Base-by-base conservation (phyloP, 1,140 invertebrate genomes). In the Drosophila tsacasi region DNA sequence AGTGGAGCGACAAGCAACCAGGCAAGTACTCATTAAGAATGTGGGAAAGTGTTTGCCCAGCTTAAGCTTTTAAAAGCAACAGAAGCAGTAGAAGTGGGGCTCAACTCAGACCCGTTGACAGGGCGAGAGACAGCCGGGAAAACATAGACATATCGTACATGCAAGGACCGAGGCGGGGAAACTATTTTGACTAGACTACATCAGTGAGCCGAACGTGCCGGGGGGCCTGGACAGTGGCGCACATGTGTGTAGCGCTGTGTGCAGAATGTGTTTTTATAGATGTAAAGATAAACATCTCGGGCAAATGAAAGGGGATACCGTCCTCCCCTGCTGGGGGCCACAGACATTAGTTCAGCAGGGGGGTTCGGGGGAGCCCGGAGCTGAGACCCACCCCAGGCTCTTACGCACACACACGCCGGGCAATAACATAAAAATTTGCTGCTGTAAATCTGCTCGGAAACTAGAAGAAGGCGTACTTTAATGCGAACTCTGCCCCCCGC, bases 341-440 rank as follows among this genome's bases (percentile, higher is more conserved):
- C 71, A 76, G 50, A 78, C 76, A 78, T 78, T 78, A 78, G 59
- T 63, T 79, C 76, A 78, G 57, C 55, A 46, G 44, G 35, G 35
- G 27, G 50, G 32, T 21, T 15, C 15, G 17, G 30, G 25, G 35
- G 23, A 21, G 40, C 15, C 10, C 19, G 37, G 37, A 39, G 67
- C 32, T 35, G 23, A 35, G 30, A 46, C 47, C 42, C 65, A 44
- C 60, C 25, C 27, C 21, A 15, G 5, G 27, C 30, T 17, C 54
- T 55, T 37, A 27, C 63, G 35, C 66, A 42, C 67, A 75, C 69
- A 63, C 54, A 55, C 66, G 42, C 66, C 35, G 49, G 66, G 69
- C 74, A 74, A 85, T 78, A 82, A 76, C 85, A 89, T 90, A 90
- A 90, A 90, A 90, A 90, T 90, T 90, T 90, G 85, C 83, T 90